Conservation (phyloP, 1,140 invertebrate genomes). For the Bombus picipes region DNA sequence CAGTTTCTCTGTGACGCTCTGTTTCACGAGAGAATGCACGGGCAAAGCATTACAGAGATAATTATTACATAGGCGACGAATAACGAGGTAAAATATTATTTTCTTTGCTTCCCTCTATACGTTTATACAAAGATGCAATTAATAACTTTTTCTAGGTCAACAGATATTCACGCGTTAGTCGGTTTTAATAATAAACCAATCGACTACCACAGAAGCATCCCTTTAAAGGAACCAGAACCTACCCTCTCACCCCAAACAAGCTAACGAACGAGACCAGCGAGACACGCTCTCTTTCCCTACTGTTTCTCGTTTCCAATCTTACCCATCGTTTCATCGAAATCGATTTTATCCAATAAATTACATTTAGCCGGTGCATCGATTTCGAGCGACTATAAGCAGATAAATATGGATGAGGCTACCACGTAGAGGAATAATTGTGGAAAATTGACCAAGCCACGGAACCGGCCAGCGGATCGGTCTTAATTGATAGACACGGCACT, state of each 20-base stretch:
- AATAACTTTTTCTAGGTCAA: not conserved
- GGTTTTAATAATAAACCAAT: not conserved
- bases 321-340: not conserved
- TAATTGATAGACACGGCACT: conserved; percentile 63
- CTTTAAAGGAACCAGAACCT: not conserved
- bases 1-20: not conserved
- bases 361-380: not conserved
- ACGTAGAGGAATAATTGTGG: conserved; percentile 32
- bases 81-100: too few species aligned
- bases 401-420: conserved; percentile 41
- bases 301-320: not conserved
- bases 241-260: not conserved
- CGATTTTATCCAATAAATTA: conserved; percentile 5
- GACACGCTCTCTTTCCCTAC: too few species aligned
- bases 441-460: conserved; percentile 43
- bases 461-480: conserved; percentile 44
- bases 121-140: too few species aligned
- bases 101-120: too few species aligned
- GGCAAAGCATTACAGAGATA: too few species aligned
- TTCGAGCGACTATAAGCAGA: conserved; percentile 18
- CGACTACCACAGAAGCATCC: not conserved
- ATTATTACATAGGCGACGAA: too few species aligned
- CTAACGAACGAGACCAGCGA: not conserved
- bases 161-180: not conserved
- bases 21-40: not conserved